These are phyloP conservation scores for Pimephales promelas DNA, from an alignment of 2,113 vertebrate species.

Conservation along the genomic window DNA sequence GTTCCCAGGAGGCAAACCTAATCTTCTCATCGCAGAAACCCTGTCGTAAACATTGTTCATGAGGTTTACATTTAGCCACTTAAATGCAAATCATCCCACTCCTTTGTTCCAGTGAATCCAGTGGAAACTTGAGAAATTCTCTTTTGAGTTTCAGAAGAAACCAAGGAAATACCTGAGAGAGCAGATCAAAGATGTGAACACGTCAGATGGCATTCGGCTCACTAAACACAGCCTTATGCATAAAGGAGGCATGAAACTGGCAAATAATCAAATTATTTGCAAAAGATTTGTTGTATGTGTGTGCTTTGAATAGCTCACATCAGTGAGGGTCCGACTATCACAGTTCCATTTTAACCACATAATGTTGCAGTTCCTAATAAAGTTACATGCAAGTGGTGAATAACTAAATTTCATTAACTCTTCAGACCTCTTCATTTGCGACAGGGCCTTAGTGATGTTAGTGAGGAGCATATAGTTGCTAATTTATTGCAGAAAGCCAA, in stretches of 20 bases:
- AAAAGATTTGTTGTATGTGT: background rate
- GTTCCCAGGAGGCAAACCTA: background rate
- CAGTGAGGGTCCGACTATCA: background rate
- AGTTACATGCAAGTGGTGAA: background rate
- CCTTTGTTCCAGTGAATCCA: conserved; percentile 23
- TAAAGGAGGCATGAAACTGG: conserved; percentile 4
- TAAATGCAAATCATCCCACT: conserved; percentile 29
- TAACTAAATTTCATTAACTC: background rate
- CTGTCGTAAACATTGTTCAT: background rate
- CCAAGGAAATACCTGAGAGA: conserved; percentile 44
- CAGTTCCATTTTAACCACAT: background rate
- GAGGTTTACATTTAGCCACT: conserved; percentile 24
- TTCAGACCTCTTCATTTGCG: background rate
- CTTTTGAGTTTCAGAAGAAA: background rate
- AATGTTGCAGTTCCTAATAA: conserved; percentile 4
- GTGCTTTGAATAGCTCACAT: background rate
- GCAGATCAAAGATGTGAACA: conserved; percentile 43
- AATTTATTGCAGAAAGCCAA: no score
- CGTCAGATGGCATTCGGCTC: conserved; percentile 3
- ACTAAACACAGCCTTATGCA: conserved; percentile 11
- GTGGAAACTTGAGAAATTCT: conserved; percentile 15
- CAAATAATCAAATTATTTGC: background rate
- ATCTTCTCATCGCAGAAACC: conserved; percentile 28
- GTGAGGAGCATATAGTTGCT: no score
- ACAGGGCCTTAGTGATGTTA: no score